Evolutionary conservation across 2,113 vertebrate genomes (phyloP), one percentile per base, ranked within the genome.

Genomic region (Sarotherodon lohbergeri): DNA sequence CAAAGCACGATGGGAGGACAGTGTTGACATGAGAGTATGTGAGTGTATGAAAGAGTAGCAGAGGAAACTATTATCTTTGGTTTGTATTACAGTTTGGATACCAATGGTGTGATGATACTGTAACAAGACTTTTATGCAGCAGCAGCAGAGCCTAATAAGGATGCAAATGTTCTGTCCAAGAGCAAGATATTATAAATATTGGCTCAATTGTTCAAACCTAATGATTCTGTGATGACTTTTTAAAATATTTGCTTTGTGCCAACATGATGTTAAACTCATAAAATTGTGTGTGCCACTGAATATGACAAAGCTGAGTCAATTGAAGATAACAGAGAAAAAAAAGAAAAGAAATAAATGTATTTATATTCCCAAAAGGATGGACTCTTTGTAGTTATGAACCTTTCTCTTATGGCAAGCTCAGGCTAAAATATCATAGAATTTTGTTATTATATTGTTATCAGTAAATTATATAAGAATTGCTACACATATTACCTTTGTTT

Each of bases 11-110:
- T 12, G 48, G 81, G 55, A 32, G 34, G 88, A 54, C 27, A 9
- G 81, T 83, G 92, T 87, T 88, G 91, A 87, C 57, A 79, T 19
- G 63, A 61, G 36, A 27, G 63, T 56, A 36, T 83, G 78, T 36
- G 61, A 78, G 81, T 12, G 24, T 59, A 41, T 73, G 43, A 76
- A 76, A 80, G 36, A 29, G 24, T 8, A 50, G 48, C 24, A 76
- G 84, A 89, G 81, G 71, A 90, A 90, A 55, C 50, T 55, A 41
- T 39, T 84, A 41, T 16, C 22, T 79, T 83, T 78, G 57, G 66
- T 87, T 59, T 85, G 24, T 82, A 43, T 71, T 84, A 46, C 80
- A 57, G 50, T 86, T 59, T 87, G 84, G 66, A 87, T 56, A 29
- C 80, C 57, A 32, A 8, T 13, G 12, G 6, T 7, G 41, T 61